phyloP scores from a whole-genome alignment of 2,888 invertebrate genomes.

The Apodemia mormo region DNA sequence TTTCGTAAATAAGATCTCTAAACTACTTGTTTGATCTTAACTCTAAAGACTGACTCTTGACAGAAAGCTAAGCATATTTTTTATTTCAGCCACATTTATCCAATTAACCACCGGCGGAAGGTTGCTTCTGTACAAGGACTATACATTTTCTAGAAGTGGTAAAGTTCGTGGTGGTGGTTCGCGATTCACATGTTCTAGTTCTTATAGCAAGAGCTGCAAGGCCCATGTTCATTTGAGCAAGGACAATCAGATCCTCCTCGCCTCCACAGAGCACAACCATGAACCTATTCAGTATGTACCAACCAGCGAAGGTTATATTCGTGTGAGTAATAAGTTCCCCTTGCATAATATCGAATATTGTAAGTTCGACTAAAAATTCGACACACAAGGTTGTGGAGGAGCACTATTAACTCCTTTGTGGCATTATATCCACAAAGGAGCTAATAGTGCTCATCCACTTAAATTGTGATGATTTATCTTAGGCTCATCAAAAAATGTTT shows the following conservation, averaged over 20 bases:
- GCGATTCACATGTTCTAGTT: slow-evolving; percentile 52
- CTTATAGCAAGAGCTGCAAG: slow-evolving; percentile 45
- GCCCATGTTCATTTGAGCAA: slow-evolving; percentile 47
- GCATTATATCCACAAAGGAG: too few species aligned
- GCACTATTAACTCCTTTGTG: too few species aligned
- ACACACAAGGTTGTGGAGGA: not conserved
- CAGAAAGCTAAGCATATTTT: slow-evolving; percentile 6
- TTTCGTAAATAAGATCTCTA: not conserved
- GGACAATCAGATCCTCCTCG: slow-evolving; percentile 28
- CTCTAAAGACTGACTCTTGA: not conserved
- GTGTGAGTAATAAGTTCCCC: slow-evolving; percentile 34
- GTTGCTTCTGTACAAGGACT: slow-evolving; percentile 47
- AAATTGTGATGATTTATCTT: too few species aligned
- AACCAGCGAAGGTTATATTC: slow-evolving; percentile 33
- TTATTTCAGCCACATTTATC: slow-evolving; percentile 36
- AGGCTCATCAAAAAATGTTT: too few species aligned
- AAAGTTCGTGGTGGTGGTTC: slow-evolving; percentile 44
- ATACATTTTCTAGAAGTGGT: slow-evolving; percentile 49
- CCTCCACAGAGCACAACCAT: slow-evolving; percentile 35
- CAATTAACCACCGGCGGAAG: slow-evolving; percentile 33
- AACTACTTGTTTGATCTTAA: not conserved
- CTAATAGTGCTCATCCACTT: too few species aligned
- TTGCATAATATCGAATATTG: slow-evolving; percentile 33
- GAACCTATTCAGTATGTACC: slow-evolving; percentile 35
- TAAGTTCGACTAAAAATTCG: slow-evolving; percentile 26